Conservation (phyloP, 2,888 invertebrate genomes). For the Epinotia bilunana region DNA sequence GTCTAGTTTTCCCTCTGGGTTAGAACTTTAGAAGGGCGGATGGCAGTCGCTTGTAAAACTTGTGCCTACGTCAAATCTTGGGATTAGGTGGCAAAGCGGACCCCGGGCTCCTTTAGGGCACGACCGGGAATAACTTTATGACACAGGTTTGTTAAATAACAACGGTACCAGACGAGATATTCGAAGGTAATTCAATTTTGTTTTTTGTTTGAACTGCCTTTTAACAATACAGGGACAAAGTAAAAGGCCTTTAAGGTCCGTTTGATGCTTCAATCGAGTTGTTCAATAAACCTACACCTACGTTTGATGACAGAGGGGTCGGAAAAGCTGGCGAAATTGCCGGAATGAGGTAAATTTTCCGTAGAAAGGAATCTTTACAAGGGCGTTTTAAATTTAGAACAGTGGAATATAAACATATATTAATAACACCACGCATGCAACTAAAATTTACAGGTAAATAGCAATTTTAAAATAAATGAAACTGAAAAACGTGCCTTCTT, state of each 20-base stretch:
- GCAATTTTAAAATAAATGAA: no score
- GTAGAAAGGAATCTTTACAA: background rate
- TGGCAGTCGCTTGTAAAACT: no score
- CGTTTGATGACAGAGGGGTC: conserved; percentile 6
- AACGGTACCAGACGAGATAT: background rate
- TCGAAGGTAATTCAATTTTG: background rate
- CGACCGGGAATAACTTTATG: no score
- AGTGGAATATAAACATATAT: background rate
- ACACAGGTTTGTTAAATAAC: background rate
- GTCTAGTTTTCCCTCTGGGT: no score
- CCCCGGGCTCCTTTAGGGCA: no score
- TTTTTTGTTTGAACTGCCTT: background rate
- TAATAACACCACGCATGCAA: no score
- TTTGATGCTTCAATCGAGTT: conserved; percentile 4
- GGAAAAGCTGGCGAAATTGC: background rate
- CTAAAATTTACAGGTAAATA: no score
- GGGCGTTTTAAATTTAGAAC: background rate
- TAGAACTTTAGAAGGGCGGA: no score
- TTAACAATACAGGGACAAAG: background rate
- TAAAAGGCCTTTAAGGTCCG: background rate
- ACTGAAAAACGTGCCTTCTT: no score
- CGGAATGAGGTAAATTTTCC: conserved; percentile 10
- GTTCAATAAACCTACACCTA: conserved; percentile 8
- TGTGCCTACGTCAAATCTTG: no score
- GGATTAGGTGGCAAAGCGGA: no score